These are phyloP conservation scores for Orchestia grillus DNA, from an alignment of 1,140 invertebrate genomes.

Conservation along the genomic window DNA sequence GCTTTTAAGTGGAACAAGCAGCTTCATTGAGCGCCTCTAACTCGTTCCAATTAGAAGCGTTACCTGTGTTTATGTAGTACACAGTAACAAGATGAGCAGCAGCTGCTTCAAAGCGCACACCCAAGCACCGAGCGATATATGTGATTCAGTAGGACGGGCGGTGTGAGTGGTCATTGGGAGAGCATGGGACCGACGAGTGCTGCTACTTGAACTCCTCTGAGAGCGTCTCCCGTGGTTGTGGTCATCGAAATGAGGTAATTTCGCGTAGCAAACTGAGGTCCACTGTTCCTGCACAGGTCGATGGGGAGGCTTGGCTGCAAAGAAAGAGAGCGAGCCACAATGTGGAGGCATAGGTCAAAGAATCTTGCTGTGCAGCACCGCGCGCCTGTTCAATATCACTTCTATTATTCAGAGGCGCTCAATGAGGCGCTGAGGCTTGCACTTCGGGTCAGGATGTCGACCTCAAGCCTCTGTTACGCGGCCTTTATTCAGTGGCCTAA, in stretches of 20 bases:
- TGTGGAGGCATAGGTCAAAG: constrained; percentile 19
- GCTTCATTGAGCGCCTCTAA: too few species aligned
- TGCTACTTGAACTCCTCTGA: not conserved
- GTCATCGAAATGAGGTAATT: not conserved
- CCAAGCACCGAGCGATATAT: not conserved
- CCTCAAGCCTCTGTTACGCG: not conserved
- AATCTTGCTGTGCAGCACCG: not conserved
- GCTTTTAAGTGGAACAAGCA: too few species aligned
- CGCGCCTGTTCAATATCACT: constrained; percentile 36
- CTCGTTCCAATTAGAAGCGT: too few species aligned
- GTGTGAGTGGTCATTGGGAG: not conserved
- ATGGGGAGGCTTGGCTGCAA: not conserved
- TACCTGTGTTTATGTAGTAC: too few species aligned
- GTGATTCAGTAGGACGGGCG: not conserved
- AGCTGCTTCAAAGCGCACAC: not conserved
- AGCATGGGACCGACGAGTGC: not conserved
- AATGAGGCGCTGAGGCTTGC: not conserved
- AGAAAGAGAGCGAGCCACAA: not conserved
- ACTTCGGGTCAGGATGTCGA: constrained; percentile 38
- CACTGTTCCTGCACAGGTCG: not conserved
- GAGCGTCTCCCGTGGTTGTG: not conserved
- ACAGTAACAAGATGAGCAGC: too few species aligned
- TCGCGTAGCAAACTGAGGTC: not conserved
- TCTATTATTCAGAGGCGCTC: constrained; percentile 52
- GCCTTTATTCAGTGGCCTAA: not conserved